These are phyloP conservation scores for Phymanthus crucifer DNA, from an alignment of 92 coral and sea anemone genomes.

Conservation along the genomic window DNA sequence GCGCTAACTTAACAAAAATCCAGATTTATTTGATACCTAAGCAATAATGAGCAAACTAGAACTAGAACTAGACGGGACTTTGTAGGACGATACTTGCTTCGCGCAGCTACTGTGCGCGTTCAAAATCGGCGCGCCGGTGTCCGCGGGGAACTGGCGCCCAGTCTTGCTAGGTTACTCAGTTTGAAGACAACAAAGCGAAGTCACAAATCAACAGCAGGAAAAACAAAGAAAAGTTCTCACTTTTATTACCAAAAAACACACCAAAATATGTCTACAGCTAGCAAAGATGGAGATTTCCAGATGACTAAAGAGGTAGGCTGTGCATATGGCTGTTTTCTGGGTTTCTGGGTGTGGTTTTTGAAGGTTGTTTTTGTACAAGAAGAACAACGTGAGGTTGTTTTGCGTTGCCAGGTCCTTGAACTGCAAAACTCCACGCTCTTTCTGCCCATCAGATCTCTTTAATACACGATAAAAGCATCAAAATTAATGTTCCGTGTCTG, in stretches of 20 bases:
- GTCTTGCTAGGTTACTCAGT: neutral
- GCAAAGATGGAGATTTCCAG: conserved; percentile 61
- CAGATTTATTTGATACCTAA: neutral
- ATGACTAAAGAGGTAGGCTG: conserved; percentile 78
- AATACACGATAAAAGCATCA: neutral
- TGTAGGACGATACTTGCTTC: neutral
- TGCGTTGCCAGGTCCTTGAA: conserved; percentile 2
- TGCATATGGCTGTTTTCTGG: neutral
- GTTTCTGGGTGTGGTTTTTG: neutral
- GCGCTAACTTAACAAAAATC: too few species aligned
- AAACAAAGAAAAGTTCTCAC: neutral
- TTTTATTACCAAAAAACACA: neutral
- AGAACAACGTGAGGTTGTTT: conserved; percentile 12
- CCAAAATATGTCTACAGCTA: conserved; percentile 54
- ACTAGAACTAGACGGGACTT: neutral
- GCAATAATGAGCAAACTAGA: neutral
- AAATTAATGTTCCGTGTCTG: neutral
- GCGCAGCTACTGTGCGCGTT: neutral
- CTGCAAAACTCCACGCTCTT: neutral
- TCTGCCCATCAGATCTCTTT: neutral
- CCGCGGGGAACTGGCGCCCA: neutral
- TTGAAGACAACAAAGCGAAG: conserved; percentile 28
- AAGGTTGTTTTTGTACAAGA: conserved; percentile 17
- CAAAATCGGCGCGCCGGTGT: neutral
- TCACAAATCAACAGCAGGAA: neutral